Percentiles rank a stretch among this genome's conserved stretches.
Conservation (phyloP, 2,113 vertebrate species). For the Verasper variegatus region DNA sequence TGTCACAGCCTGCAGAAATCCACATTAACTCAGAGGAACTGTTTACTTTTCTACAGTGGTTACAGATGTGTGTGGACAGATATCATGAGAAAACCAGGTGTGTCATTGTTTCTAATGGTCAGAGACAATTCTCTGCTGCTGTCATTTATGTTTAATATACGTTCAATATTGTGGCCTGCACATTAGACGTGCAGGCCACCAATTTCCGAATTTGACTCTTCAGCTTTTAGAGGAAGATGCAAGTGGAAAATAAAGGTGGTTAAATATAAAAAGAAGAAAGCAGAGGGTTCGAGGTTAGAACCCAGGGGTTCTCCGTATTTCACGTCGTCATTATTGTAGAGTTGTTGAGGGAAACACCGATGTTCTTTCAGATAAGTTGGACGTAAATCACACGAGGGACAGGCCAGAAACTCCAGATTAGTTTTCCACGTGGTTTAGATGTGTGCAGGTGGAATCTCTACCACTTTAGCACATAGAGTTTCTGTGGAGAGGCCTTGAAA, state of each 20-base stretch:
- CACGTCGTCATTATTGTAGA: not conserved
- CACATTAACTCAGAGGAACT: not conserved
- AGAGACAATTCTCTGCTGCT: not conserved
- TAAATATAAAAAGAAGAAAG: not conserved
- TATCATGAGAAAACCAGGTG: not conserved
- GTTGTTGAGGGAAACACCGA: not conserved
- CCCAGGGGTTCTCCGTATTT: not conserved
- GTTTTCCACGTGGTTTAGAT: not conserved
- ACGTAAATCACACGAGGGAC: not conserved
- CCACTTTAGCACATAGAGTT: no score
- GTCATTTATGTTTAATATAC: not conserved
- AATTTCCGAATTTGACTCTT: no score
- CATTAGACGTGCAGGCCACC: no score
- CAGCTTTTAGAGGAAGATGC: not conserved
- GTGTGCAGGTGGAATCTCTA: not conserved
- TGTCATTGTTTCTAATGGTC: no score
- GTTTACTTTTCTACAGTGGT: not conserved
- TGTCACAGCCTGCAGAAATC: slow-evolving; percentile 15
- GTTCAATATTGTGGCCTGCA: no score
- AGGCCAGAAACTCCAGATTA: not conserved
- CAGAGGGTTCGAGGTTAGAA: not conserved
- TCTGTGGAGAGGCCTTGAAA: no score
- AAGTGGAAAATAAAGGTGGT: not conserved
- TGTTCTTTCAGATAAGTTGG: not conserved
- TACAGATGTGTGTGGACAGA: not conserved